These are phyloP conservation scores for Mohoua ochrocephala DNA, from an alignment of 2,113 vertebrate species.

Conservation along the genomic window DNA sequence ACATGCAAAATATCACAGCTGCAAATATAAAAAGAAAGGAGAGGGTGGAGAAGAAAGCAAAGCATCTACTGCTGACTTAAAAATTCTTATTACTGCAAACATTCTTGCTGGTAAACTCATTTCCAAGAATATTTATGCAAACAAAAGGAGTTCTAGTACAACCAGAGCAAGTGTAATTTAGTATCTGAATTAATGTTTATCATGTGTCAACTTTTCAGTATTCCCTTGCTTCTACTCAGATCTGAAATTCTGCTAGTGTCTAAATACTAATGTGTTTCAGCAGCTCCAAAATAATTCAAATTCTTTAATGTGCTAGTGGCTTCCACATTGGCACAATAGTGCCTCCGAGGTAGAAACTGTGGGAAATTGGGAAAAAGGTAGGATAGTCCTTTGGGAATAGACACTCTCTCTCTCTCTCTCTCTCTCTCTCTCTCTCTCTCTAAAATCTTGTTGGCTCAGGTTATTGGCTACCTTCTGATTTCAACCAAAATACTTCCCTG, in stretches of 20 bases:
- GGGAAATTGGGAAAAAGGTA: not conserved
- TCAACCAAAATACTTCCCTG: not conserved
- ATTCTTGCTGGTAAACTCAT: constrained; percentile 31
- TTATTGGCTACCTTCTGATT: not conserved
- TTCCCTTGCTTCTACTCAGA: constrained; percentile 33
- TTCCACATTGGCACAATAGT: not conserved
- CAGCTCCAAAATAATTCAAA: constrained; percentile 1
- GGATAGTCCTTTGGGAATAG: not conserved
- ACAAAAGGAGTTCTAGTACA: constrained; percentile 46
- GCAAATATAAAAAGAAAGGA: constrained; percentile 8
- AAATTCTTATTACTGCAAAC: constrained; percentile 28
- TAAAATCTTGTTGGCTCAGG: not conserved
- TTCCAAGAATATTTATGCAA: constrained; percentile 50
- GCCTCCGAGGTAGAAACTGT: not conserved
- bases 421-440: not conserved
- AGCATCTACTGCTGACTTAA: not conserved
- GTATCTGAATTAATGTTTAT: constrained; percentile 52
- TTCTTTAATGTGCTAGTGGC: not conserved
- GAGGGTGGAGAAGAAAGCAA: constrained; percentile 27
- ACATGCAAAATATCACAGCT: not conserved
- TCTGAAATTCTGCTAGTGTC: not conserved
- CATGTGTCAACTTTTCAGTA: constrained; percentile 44
- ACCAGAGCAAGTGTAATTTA: constrained; percentile 44
- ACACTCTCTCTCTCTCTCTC: not conserved
- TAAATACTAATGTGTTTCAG: constrained; percentile 16